Base-by-base conservation (phyloP, 2,113 vertebrate species). In the Gobiocypris rarus region DNA sequence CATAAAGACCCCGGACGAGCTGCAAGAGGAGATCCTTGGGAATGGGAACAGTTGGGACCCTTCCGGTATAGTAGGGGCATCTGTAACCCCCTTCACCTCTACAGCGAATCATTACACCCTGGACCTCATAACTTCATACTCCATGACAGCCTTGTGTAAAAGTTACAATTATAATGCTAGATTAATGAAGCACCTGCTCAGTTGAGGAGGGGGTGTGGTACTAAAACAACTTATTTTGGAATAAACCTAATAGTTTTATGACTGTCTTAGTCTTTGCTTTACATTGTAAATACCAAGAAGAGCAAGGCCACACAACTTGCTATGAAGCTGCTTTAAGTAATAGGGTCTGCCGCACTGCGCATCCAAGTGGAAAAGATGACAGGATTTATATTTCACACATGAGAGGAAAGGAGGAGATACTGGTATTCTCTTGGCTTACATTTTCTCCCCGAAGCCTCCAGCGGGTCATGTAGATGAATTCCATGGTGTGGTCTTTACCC, bases 381-480 rank as follows among this genome's bases (percentile, higher is more conserved):
- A 48, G 41, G 45, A 9, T 77, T 58, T 58, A 84, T 54, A 84
- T 76, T 41, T 28, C 69, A 58, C 67, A 45, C 26, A 59, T 26
- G 63, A 73, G 69, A 15, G 65, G 14, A 85, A n/a, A 67, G 31
- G 3, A 63, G 52, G 56, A 83, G 54, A 52, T 22, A 48, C 70
- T 74, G 50, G 67, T 41, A 59, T 77, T 59, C 28, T 59, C 13
- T 54, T 31, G 41, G 9, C 96, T 98, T 96, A 99, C 98, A 77
- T 97, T 99, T 94, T 98, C 96, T 80, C 96, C 97, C 81, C 96
- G 96, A 83, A 99, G 96, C 93, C 98, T 95, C 98, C 98, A 99
- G 87, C 98, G 95, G 9, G 98, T 99, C 97, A 99, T 99, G 90
- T 99, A 99, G 95, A 99, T 99, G 94, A 99, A 99, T 92, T 99